Evolutionary conservation across 2,888 invertebrate genomes (phyloP).

Genomic region (Crematogaster levior): DNA sequence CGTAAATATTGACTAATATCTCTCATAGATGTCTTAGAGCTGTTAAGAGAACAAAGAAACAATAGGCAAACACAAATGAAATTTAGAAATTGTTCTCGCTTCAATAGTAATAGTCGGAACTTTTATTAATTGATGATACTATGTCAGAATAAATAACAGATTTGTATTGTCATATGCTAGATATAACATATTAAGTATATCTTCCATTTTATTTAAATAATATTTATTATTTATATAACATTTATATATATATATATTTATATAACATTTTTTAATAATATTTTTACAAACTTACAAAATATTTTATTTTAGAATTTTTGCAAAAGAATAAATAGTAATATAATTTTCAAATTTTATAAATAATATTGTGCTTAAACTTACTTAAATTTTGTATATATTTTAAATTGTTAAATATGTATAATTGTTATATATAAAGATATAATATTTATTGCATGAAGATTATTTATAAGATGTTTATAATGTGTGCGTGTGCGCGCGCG

Average conservation of each 20-base stretch:
- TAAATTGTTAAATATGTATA: not conserved
- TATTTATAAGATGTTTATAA: no score
- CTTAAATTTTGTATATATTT: not conserved
- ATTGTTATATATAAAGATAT: not conserved
- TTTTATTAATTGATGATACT: not conserved
- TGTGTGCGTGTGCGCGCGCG: no score
- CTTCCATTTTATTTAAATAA: not conserved
- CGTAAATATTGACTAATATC: conserved; percentile 29
- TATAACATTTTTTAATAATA: not conserved
- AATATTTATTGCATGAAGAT: no score
- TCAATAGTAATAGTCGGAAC: not conserved
- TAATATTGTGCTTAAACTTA: not conserved
- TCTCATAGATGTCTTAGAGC: not conserved
- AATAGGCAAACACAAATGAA: not conserved
- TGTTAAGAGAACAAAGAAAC: not conserved
- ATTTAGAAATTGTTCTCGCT: not conserved
- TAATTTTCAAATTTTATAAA: not conserved
- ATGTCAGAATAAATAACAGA: not conserved
- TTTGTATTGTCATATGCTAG: not conserved
- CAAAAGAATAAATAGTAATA: not conserved
- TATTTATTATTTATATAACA: no score
- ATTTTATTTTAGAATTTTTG: not conserved
- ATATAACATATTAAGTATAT: not conserved
- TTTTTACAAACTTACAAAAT: not conserved
- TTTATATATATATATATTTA: not conserved